These are phyloP conservation scores for Ibidorhyncha struthersii DNA, from an alignment of 2,113 vertebrate genomes.

Conservation along the genomic window DNA sequence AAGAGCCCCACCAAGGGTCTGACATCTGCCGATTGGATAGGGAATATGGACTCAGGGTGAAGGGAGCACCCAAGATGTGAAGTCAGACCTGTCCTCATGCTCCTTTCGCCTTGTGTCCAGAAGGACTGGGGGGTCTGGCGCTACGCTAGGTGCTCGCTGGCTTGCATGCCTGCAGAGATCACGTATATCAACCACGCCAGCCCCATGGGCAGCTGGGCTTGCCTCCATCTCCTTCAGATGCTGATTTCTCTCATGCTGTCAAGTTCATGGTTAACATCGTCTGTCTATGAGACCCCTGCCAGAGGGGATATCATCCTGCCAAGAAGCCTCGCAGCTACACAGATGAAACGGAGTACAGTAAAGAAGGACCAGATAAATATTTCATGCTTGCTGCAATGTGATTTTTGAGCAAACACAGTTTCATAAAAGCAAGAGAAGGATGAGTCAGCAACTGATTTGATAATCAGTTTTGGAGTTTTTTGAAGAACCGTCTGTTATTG, in stretches of 20 bases:
- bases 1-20: fast-evolving
- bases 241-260: background rate
- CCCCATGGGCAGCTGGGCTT: fast-evolving
- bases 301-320: background rate
- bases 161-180: background rate
- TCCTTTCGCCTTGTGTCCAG: background rate
- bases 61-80: background rate
- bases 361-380: background rate
- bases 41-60: background rate
- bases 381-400: background rate
- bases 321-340: background rate
- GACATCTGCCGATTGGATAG: fast-evolving
- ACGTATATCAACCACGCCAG: background rate
- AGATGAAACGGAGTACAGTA: background rate
- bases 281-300: background rate
- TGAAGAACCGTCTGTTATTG: background rate
- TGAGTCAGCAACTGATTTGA: constrained; percentile 4
- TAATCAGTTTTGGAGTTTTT: background rate
- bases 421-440: background rate
- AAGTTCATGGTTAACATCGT: background rate
- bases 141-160: fast-evolving
- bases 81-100: background rate
- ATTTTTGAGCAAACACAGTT: background rate
- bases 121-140: background rate
- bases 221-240: background rate